phyloP scores from a whole-genome alignment of 1,140 invertebrate species.

The Metaphire vulgaris region DNA sequence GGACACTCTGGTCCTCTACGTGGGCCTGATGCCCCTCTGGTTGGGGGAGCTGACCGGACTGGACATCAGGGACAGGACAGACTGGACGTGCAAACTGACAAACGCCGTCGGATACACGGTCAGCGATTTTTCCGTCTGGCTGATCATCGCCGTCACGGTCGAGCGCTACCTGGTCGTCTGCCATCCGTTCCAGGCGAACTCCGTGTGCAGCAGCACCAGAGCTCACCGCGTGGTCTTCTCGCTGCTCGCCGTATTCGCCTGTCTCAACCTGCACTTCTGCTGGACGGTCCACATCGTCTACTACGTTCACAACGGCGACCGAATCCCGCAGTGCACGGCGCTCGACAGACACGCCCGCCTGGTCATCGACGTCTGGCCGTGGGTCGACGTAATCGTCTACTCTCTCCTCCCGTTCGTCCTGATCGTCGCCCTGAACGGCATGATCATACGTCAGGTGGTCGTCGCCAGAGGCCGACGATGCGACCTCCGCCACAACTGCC shows the following conservation, averaged over 20 bases:
- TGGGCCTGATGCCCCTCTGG: constrained; percentile 43
- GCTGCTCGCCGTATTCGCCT: constrained; percentile 20
- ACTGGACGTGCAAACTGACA: constrained; percentile 18
- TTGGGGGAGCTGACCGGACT: constrained; percentile 5
- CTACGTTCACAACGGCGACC: not conserved
- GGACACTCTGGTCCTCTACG: constrained; percentile 42
- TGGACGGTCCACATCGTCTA: constrained; percentile 31
- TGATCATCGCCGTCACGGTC: constrained; percentile 83
- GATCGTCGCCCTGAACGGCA: constrained; percentile 32
- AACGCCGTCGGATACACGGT: constrained; percentile 27
- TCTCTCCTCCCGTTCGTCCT: constrained; percentile 41
- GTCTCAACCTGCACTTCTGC: constrained; percentile 26
- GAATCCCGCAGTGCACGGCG: not conserved
- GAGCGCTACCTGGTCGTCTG: constrained; percentile 92
- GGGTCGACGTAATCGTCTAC: constrained; percentile 45
- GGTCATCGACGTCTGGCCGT: constrained; percentile 40
- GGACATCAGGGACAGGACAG: constrained; percentile 4
- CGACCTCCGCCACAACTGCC: constrained; percentile 4
- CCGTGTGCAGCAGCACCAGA: constrained; percentile 1
- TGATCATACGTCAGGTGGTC: constrained; percentile 22
- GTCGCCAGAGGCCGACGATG: constrained; percentile 9
- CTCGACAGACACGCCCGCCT: constrained; percentile 24
- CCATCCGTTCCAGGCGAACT: constrained; percentile 69
- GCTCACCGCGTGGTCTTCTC: not conserved
- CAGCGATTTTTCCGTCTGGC: constrained; percentile 30